Conservation (phyloP, 2,113 vertebrate species). For the Columbina picui region DNA sequence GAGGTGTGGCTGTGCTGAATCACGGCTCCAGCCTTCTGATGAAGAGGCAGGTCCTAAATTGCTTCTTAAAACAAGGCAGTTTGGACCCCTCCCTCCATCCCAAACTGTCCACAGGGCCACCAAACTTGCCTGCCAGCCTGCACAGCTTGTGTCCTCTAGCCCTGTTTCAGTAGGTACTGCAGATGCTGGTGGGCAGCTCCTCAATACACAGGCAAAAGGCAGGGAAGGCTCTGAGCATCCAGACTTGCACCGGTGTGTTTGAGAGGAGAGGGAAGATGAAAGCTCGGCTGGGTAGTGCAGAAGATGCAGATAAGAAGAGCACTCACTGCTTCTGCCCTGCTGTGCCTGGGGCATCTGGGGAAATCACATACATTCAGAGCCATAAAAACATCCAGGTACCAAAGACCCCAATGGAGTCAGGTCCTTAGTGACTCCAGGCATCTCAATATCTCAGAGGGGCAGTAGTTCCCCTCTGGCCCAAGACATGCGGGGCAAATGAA, state of each 20-base stretch:
- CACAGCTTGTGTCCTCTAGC: background rate
- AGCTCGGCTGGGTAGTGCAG: background rate
- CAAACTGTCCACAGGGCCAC: background rate
- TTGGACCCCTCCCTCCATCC: background rate
- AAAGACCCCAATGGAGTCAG: background rate
- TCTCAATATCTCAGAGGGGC: background rate
- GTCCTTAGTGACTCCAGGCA: background rate
- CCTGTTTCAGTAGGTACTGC: background rate
- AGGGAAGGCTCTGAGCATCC: background rate
- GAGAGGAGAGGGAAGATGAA: background rate
- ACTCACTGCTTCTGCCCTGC: background rate
- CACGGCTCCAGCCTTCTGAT: background rate
- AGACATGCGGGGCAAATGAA: background rate
- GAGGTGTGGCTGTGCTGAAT: conserved; percentile 49
- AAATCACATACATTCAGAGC: background rate
- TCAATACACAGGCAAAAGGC: background rate
- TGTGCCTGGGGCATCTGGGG: background rate
- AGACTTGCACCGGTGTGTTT: rapidly evolving
- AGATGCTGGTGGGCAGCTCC: background rate
- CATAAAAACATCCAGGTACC: background rate
- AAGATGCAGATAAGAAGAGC: background rate
- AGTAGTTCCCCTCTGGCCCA: background rate
- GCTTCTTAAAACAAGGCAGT: background rate
- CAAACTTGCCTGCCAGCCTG: background rate
- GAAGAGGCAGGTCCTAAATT: background rate